These are phyloP conservation scores for Fukomys damarensis DNA, from an alignment of 2,113 vertebrate genomes.

Conservation along the genomic window DNA sequence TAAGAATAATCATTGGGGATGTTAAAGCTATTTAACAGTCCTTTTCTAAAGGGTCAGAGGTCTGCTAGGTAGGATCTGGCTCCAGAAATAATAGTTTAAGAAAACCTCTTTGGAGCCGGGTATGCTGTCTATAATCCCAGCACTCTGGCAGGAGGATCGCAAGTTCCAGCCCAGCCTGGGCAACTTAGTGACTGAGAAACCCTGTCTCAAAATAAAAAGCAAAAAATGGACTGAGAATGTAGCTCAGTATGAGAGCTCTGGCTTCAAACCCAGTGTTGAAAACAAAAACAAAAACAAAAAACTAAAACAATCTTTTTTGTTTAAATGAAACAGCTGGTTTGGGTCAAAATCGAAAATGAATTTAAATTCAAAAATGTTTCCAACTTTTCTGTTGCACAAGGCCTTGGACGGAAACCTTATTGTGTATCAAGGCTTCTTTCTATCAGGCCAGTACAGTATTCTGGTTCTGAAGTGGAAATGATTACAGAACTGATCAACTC, in stretches of 20 bases:
- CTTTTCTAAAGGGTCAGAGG: constrained; percentile 4
- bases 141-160: neutral
- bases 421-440: constrained; percentile 28
- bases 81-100: constrained; percentile 36
- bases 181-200: neutral
- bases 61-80: neutral
- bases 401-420: constrained; percentile 34
- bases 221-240: neutral
- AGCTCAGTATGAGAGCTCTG: neutral
- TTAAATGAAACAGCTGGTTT: constrained; percentile 68
- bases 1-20: neutral
- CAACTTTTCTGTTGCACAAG: constrained; percentile 40
- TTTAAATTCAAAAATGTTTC: constrained; percentile 66
- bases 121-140: neutral
- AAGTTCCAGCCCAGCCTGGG: neutral
- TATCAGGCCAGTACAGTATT: neutral
- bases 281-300: neutral
- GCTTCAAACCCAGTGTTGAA: neutral
- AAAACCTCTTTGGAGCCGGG: neutral
- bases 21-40: constrained; percentile 4
- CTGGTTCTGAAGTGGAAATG: constrained; percentile 52
- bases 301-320: neutral
- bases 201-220: neutral
- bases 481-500: constrained; percentile 45
- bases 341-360: constrained; percentile 57